These are phyloP conservation scores for Helicorthomorpha holstii DNA, from an alignment of 1,140 invertebrate species.

Conservation along the genomic window DNA sequence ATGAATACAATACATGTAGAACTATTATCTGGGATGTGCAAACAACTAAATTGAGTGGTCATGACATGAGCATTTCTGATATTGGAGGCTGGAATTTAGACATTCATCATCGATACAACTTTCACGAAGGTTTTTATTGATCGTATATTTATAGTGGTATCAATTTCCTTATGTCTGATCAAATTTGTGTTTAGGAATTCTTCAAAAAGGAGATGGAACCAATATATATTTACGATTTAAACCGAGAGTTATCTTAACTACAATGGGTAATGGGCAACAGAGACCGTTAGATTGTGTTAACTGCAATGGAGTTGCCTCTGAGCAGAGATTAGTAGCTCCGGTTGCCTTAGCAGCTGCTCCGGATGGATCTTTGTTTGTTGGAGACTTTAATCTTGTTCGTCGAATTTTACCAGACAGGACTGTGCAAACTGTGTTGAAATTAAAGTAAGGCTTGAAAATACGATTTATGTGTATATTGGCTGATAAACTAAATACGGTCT, in stretches of 20 bases:
- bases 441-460: slow-evolving; percentile 49
- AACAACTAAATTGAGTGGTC: slow-evolving; percentile 82
- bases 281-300: slow-evolving; percentile 60
- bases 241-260: slow-evolving; percentile 73
- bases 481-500: background rate
- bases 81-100: slow-evolving; percentile 95
- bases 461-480: background rate
- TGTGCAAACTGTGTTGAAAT: slow-evolving; percentile 66
- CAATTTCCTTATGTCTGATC: slow-evolving; percentile 2
- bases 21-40: slow-evolving; percentile 90
- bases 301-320: slow-evolving; percentile 63
- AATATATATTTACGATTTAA: slow-evolving; percentile 91
- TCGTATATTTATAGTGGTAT: slow-evolving; percentile 1
- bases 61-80: slow-evolving; percentile 86
- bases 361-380: slow-evolving; percentile 87
- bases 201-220: slow-evolving; percentile 92
- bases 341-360: slow-evolving; percentile 75
- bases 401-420: slow-evolving; percentile 73
- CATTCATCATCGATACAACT: slow-evolving; percentile 93
- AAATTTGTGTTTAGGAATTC: slow-evolving; percentile 44
- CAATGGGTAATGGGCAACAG: slow-evolving; percentile 82
- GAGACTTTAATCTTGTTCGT: slow-evolving; percentile 87
- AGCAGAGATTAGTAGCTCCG: slow-evolving; percentile 70
- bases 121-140: slow-evolving; percentile 62
- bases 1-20: slow-evolving; percentile 83